phyloP scores from a whole-genome alignment of 2,797 vertebrate genomes.

The Chrysocyon brachyurus region DNA sequence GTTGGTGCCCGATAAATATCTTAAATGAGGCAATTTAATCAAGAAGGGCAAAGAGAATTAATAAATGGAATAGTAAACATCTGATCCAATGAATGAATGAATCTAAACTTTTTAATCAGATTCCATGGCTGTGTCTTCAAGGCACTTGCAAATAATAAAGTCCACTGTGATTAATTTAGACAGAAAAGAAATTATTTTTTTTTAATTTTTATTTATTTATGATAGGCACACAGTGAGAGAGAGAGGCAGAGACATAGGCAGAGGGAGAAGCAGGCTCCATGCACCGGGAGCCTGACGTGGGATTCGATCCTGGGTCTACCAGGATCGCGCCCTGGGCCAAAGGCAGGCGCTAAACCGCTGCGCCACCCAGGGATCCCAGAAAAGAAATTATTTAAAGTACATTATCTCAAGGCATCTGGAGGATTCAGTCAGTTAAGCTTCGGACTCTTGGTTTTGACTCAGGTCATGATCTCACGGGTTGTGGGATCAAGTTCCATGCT shows the following conservation, averaged over 20 bases:
- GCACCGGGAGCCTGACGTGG: no score
- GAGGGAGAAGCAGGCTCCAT: no score
- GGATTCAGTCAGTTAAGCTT: not conserved
- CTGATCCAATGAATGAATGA: not conserved
- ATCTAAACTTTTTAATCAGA: not conserved
- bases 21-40: not conserved
- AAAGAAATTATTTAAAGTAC: not conserved
- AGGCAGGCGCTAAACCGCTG: no score
- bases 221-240: no score
- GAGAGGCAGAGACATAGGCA: no score
- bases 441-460: not conserved
- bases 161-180: not conserved
- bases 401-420: not conserved
- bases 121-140: not conserved
- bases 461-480: not conserved
- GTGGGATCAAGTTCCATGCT: not conserved
- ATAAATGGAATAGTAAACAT: not conserved
- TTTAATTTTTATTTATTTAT: no score
- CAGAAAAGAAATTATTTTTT: not conserved
- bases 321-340: no score
- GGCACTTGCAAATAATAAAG: not conserved
- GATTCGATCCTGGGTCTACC: no score
- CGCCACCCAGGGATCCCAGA: no score
- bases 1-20: not conserved
- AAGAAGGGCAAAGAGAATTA: not conserved